Evolutionary conservation across 2,113 vertebrate genomes (phyloP), one percentile per base, ranked within the genome.

Genomic region (Tretioscincus oriximinensis): DNA sequence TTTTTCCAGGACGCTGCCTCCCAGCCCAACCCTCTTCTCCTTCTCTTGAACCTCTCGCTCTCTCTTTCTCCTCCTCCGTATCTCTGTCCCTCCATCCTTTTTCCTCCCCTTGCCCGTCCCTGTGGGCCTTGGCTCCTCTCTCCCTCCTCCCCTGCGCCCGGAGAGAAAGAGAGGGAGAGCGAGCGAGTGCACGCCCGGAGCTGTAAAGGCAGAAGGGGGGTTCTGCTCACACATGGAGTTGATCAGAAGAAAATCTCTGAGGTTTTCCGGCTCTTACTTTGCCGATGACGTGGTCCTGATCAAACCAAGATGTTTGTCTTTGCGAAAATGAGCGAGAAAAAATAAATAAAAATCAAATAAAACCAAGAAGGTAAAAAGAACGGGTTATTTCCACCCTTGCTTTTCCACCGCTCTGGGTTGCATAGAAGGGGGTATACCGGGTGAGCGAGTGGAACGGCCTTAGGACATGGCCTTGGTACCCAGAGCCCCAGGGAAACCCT

Each of bases 21-120:
- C 67, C 84, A 85, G 61, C 88, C 90, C 88, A 66, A 69, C 73
- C 71, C 85, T 92, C 89, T 88, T 90, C 81, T 91, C 91, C 88
- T 92, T 85, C 90, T 93, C 93, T 85, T 71, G 14, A 91, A 90
- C 93, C 92, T 92, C 92, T 83, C 92, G 88, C 88, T 88, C 91
- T 93, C 88, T 92, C 76, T 91, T 84, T 93, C 47, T 93, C 84
- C 86, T 83, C 92, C 81, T 93, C 87, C 65, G n/a, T n/a, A 84
- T 93, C 81, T 93, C 87, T 73, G n/a, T n/a, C n/a, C 90, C 88
- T 84, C 93, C 84, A 89, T 91, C 85, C 91, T 91, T 90, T 78
- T 92, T 91, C 85, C 88, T 5, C 83, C 91, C 93, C 93, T 86
- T 89, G 91, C 87, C 85, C 86, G 54, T 51, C 12, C 81, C 84